Base-by-base conservation (phyloP, 2,888 invertebrate species). In the Oscheius sp. region DNA sequence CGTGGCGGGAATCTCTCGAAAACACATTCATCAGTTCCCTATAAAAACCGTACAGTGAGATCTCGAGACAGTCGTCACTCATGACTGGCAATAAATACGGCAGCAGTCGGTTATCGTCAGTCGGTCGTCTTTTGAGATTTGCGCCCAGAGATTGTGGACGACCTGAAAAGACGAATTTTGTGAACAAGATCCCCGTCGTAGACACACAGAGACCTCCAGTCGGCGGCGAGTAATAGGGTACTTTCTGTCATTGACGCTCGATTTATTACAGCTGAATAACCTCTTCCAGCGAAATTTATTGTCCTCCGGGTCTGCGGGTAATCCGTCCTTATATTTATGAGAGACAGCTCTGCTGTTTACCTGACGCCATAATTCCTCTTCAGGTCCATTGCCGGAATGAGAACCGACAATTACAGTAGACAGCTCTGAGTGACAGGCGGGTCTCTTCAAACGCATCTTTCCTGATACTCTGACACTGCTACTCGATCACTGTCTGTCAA, bases 371-470 rank as follows among this genome's bases (percentile, higher is more conserved):
- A 42, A 48, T 60, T 35, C 37, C 37, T 60, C 60, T 29, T 2
- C 60, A 35, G 42, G 7, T 37, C 60, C 21, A 29, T 29, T 58
- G 33, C 11, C 29, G 29, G 21, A 58, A 42, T n/a, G 60, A 58
- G 42, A 42, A 42, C 70, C 55, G 57, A 76, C 77, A 77, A 77
- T 77, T 77, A 77, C 77, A 74, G 77, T 77, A 77, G 74, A 70
- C 68, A 37, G 35, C 65, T 60, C 66, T 77, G 77, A 77, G 48
- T 59, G 77, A 70, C 68, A 71, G 70, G 76, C 76, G 76, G 60
- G 75, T 68, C 42, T 70, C 72, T 75, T 77, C 77, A 77, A 77
- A 77, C 75, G 72, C 73, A 75, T 74, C 74, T 77, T 77, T 75
- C 75, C 75, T 42, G 42, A 42, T 42, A 42, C 42, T 77, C 74